Evolutionary conservation across 2,888 invertebrate species (phyloP).

Genomic region (Scaptomyza caliginosa): DNA sequence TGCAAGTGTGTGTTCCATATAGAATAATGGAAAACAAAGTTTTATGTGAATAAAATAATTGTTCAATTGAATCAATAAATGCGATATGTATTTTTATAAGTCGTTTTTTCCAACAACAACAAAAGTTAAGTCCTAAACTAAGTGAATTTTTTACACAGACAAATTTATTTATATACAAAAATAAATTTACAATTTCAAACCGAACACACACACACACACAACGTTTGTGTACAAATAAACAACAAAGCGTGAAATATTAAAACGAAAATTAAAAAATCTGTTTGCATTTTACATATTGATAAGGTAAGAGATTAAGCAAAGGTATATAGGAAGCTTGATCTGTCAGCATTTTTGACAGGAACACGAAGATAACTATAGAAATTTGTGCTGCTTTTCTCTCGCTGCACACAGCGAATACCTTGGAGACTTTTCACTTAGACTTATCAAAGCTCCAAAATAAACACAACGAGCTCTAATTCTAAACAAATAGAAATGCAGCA

Average conservation of each 20-base stretch:
- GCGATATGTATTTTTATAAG: constrained; percentile 79
- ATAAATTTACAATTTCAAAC: constrained; percentile 38
- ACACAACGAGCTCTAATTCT: constrained; percentile 10
- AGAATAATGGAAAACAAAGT: constrained; percentile 48
- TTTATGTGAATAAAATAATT: constrained; percentile 54
- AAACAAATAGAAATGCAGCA: constrained; percentile 25
- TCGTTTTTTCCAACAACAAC: constrained; percentile 55
- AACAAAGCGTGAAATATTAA: constrained; percentile 56
- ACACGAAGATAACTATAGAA: background rate
- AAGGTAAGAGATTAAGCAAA: constrained; percentile 29
- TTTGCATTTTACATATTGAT: constrained; percentile 12
- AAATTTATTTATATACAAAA: constrained; percentile 67
- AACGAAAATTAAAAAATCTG: constrained; percentile 14
- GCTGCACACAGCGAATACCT: background rate
- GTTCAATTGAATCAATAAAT: constrained; percentile 59
- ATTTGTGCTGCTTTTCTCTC: background rate
- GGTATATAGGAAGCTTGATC: constrained; percentile 3
- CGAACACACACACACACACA: constrained; percentile 53
- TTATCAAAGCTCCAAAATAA: constrained; percentile 38
- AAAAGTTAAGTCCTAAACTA: constrained; percentile 50
- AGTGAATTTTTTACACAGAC: constrained; percentile 63
- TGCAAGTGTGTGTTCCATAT: constrained; percentile 48
- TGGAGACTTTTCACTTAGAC: constrained; percentile 4
- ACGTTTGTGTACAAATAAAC: constrained; percentile 69
- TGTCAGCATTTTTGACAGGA: background rate